These are phyloP conservation scores for Siderastrea radians DNA, from an alignment of 92 coral and sea anemone species.

Conservation along the genomic window DNA sequence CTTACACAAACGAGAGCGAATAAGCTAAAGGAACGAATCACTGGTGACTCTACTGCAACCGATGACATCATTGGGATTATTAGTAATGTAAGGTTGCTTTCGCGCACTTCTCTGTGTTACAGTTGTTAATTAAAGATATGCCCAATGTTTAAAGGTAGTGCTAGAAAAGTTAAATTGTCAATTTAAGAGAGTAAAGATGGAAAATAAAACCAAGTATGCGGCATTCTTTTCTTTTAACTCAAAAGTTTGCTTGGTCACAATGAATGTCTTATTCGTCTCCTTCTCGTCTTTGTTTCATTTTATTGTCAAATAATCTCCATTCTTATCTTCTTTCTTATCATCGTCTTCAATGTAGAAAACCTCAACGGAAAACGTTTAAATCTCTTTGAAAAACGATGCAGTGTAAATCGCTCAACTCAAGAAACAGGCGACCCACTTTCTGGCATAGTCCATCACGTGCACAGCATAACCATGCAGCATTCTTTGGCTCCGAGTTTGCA, in stretches of 20 bases:
- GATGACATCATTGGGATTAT: too few species aligned
- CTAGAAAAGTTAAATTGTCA: too few species aligned
- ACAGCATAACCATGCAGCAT: constrained; percentile 74
- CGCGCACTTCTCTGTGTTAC: too few species aligned
- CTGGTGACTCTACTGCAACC: too few species aligned
- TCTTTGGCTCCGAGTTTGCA: constrained; percentile 73
- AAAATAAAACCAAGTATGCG: neutral
- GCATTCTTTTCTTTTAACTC: neutral
- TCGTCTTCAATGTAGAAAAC: constrained; percentile 41
- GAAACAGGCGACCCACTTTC: constrained; percentile 83
- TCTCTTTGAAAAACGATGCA: constrained; percentile 73
- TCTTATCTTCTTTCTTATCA: neutral
- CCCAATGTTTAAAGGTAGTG: too few species aligned
- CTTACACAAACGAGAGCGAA: too few species aligned
- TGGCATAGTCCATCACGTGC: constrained; percentile 77
- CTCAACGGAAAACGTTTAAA: constrained; percentile 73
- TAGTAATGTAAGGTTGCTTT: too few species aligned
- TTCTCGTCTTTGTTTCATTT: neutral
- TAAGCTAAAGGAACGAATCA: too few species aligned
- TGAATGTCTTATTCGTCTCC: neutral
- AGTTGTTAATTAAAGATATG: too few species aligned
- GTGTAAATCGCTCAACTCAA: constrained; percentile 68
- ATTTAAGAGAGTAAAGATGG: neutral
- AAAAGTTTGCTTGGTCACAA: too few species aligned
- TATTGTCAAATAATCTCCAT: neutral